Base-by-base conservation (phyloP, 1,140 invertebrate species). In the Ips nitidus region DNA sequence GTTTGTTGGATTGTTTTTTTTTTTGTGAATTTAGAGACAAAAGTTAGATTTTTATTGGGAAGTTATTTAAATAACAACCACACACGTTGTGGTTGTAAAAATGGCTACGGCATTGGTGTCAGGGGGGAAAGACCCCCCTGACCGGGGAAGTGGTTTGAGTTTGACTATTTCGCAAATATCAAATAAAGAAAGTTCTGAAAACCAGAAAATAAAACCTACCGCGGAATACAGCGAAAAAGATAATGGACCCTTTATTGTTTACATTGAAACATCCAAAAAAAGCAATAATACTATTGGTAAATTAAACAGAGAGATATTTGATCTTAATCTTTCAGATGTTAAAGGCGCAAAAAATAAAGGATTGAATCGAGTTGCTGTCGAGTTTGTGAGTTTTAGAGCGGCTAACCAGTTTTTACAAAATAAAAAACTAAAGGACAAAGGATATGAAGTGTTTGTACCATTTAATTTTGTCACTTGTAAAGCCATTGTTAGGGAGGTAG, bases 391-490 rank as follows among this genome's bases (percentile, higher is more conserved):
- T 58, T n/a, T 36, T 42, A 7, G 47, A 42, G 37, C 52, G 4
- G 64, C 64, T 38, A 66, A 66, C 36, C 37, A 66, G 37, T 57
- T 66, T 57, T 5, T 56, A 4, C 43, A 66, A 3, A 57, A 66
- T 66, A 56, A 66, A 39, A 5, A 37, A 50, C 41, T 65, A 36
- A 52, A 38, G 37, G 38, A 67, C 22, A 52, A 52, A 22, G 22
- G 22, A 7, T 58, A 67, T 22, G 52, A 59, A 43, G 52, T 67
- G 4, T 60, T 47, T 52, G 57, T 66, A 36, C 65, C 65, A 7
- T 55, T 38, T 45, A 67, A 67, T 67, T 47, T 58, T 50, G 56
- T 67, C 5, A 59, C 65, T 50, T 67, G 65, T n/a, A 67, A 67
- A 59, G 65, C 42, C n/a, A 59, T 67, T 38, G 45, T 67, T 8